Base-by-base conservation (phyloP, 2,888 invertebrate genomes). In the Labia minor region DNA sequence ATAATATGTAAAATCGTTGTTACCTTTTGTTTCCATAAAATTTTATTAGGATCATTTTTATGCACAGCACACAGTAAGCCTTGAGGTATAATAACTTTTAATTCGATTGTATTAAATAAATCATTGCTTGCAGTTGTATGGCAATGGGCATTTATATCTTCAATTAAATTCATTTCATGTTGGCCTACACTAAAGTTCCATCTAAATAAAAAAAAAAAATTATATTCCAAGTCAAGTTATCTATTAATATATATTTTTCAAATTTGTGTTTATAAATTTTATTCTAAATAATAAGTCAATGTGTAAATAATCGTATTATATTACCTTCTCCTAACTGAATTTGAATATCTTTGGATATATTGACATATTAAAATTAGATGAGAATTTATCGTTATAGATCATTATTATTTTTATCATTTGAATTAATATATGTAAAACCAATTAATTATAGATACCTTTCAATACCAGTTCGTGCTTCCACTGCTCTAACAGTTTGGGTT, bases 161-260 rank as follows among this genome's bases (percentile, higher is more conserved):
- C 69, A 11, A 74, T 67, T 21, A 87, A 68, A 67, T 86, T 86
- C 65, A 95, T 75, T 72, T 94, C 89, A 77, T 95, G 92, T 71
- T 90, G 88, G 0, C 90, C 94, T 19, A 96, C 95, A 77, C 94
- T 95, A 77, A 95, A 96, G 81, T 96, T 96, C 96, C 96, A 96
- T 75, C 94, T 83, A 71, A 16, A 71, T 62, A 66, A 68, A 37
- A 68, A 21, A 37, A 64, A 18, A 61, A 61, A 16, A 26, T 26
- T n/a, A n/a, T n/a, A n/a, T n/a, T n/a, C n/a, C n/a, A n/a, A n/a
- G n/a, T n/a, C n/a, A n/a, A n/a, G n/a, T n/a, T n/a, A n/a, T n/a
- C n/a, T n/a, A n/a, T 11, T 62, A 68, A 26, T 66, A 65, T 61
- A 3, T 21, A 33, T n/a, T n/a, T n/a, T n/a, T n/a, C n/a, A n/a